phyloP scores from a whole-genome alignment of 2,888 invertebrate genomes.

The Julus scandinavius region DNA sequence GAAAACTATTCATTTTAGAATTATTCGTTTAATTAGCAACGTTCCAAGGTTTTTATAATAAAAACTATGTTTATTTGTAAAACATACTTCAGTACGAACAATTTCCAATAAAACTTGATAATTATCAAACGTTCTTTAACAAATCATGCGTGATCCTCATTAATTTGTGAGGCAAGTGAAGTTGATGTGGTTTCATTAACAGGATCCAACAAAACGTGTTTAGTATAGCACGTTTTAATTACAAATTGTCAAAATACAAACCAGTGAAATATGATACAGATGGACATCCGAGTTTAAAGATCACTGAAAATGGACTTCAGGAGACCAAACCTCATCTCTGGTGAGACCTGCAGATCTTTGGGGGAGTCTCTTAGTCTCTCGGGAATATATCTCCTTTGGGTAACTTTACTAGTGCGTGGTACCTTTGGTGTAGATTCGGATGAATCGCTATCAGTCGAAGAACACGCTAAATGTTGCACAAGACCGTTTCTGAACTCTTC shows the following conservation, averaged over 20 bases:
- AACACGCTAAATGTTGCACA: neutral
- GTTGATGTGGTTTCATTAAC: too few relatives aligned
- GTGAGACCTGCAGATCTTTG: neutral
- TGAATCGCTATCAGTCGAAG: neutral
- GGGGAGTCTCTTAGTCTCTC: neutral
- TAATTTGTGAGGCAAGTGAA: neutral
- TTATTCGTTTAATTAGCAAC: neutral
- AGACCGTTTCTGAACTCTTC: neutral
- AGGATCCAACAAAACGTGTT: too few relatives aligned
- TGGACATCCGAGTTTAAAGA: neutral
- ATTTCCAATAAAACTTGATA: conserved; percentile 18
- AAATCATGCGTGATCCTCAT: neutral
- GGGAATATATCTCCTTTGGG: neutral
- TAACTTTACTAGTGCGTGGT: neutral
- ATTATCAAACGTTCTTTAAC: neutral
- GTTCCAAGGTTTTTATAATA: conserved; percentile 4
- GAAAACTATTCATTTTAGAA: neutral
- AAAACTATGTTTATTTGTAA: conserved; percentile 18
- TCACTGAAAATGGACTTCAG: neutral
- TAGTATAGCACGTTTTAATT: too few relatives aligned
- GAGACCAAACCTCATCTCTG: neutral
- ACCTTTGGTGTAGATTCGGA: neutral
- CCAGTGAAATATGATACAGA: too few relatives aligned
- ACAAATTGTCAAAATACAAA: too few relatives aligned
- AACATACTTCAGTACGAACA: neutral